Base-by-base conservation (phyloP, 2,888 invertebrate species). In the Oscheius sp. region DNA sequence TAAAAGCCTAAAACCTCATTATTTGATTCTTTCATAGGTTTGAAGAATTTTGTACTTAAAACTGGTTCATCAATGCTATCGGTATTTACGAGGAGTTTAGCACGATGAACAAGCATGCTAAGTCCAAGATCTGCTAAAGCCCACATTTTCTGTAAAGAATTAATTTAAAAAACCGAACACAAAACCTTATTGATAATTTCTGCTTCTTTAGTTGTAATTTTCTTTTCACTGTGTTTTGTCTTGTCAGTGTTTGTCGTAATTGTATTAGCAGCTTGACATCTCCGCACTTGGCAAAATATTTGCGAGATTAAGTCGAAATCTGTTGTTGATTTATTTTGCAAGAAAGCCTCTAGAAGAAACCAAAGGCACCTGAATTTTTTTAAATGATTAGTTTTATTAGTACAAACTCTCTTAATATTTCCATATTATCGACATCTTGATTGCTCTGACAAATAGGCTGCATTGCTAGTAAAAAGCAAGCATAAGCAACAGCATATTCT, bases 111-210 rank as follows among this genome's bases (percentile, higher is more conserved):
- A 66, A 77, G 63, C 77, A 77, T 73, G 8, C 46, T n/a, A 12
- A 75, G 72, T 15, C 65, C 74, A 6, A 77, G 65, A 58, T 79
- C 76, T 23, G 68, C 63, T 10, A 79, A 25, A 1, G 76, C 75
- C 79, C 79, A 79, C n/a, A 76, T 45, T 53, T 79, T 79, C 75
- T 78, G 65, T 20, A 70, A 25, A 64, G 17, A 1, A 15, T 29
- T 23, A 31, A 33, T 53, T 23, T 23, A 20, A 29, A 17, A 33
- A 25, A 15, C 27, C 8, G 4, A 10, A 6, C 6, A 6, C n/a
- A 52, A 3, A 5, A 48, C 42, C 17, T 53, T 65, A 31, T 53
- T 52, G n/a, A 39, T 25, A 15, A 8, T n/a, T 23, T 64, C 31
- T 10, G 20, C 64, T 3, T 29, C 23, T 17, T 48, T 20, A 3